Conservation (phyloP, 37 sponge, comb jelly and placozoan species). For the Aphrocallistes beatrix region DNA sequence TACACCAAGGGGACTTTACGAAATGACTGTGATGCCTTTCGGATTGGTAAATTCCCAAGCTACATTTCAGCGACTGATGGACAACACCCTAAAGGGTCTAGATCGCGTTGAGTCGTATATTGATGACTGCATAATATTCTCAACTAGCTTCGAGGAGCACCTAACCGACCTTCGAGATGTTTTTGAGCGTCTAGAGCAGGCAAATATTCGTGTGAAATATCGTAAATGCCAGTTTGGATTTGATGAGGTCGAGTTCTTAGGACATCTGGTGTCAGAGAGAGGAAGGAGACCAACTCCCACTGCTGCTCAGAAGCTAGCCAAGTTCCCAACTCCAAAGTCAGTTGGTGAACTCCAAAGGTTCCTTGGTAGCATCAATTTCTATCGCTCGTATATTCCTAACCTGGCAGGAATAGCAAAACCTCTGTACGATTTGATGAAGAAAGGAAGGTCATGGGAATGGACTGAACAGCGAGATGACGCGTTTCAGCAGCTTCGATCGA, state of each 20-base stretch:
- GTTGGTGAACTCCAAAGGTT: conserved; percentile 13
- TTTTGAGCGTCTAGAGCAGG: neutral
- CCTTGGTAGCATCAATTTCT: conserved; percentile 13
- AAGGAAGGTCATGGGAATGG: conserved; percentile 24
- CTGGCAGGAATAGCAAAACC: conserved; percentile 14
- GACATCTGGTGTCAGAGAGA: neutral
- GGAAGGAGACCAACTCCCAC: neutral
- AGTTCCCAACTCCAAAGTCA: neutral
- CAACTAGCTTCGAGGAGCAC: neutral
- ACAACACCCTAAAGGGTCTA: neutral
- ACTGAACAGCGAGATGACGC: neutral
- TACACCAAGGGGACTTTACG: neutral
- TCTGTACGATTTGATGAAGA: conserved; percentile 13
- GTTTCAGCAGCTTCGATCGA: neutral
- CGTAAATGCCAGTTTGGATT: conserved; percentile 16
- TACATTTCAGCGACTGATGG: neutral
- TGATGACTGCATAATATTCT: neutral
- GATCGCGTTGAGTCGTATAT: neutral
- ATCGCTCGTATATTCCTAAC: conserved; percentile 21
- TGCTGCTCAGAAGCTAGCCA: neutral
- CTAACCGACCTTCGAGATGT: neutral
- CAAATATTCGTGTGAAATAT: conserved; percentile 21
- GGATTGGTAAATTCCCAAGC: no score
- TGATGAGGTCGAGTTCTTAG: conserved; percentile 18
- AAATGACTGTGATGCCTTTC: neutral